Conservation (phyloP, 2,797 vertebrate genomes). For the Lacerta agilis region DNA sequence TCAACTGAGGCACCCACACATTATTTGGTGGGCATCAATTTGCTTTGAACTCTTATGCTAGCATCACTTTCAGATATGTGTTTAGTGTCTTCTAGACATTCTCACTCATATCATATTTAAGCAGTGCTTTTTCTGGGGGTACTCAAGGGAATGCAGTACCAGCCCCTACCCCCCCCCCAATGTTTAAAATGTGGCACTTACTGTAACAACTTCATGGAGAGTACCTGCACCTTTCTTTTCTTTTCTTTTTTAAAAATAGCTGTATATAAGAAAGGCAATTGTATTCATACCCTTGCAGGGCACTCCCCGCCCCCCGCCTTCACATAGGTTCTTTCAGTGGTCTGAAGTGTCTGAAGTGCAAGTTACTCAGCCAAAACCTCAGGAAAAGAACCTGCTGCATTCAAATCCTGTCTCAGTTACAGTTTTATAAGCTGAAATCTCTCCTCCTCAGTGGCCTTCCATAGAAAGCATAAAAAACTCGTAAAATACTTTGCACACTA, state of each 20-base stretch:
- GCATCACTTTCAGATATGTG: neutral
- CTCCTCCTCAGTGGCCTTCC: neutral
- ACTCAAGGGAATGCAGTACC: too few relatives aligned
- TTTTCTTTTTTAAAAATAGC: too few relatives aligned
- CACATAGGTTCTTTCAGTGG: neutral
- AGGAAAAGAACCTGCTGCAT: neutral
- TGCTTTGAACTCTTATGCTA: neutral
- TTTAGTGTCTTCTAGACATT: neutral
- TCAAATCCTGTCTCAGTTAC: neutral
- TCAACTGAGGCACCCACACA: neutral
- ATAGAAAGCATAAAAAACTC: neutral
- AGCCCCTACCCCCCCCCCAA: too few relatives aligned
- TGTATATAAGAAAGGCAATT: too few relatives aligned
- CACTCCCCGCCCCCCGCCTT: neutral
- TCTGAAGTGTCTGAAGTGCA: neutral
- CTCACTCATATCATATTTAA: neutral
- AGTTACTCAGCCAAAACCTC: neutral
- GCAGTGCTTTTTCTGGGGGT: too few relatives aligned
- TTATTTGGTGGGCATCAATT: neutral
- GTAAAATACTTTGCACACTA: neutral
- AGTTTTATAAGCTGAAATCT: neutral
- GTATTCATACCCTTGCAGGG: neutral
- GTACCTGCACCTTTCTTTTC: too few relatives aligned
- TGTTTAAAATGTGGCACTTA: too few relatives aligned
- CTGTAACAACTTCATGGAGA: too few relatives aligned